phyloP scores from a whole-genome alignment of 2,113 vertebrate species.

The Albula glossodonta region DNA sequence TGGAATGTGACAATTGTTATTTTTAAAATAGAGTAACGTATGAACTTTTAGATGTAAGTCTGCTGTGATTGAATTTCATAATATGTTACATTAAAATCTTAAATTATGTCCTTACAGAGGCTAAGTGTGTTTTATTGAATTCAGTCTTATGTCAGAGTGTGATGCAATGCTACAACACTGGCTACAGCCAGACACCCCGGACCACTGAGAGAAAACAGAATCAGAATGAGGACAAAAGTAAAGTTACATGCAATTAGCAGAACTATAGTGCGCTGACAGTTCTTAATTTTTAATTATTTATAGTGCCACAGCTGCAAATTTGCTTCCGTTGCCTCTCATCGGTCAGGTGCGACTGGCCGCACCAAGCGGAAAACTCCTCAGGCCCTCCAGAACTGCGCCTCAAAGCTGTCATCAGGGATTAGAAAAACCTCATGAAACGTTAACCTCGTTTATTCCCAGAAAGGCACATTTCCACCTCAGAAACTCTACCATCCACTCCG shows the following conservation, averaged over 20 bases:
- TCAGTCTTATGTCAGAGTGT: too few relatives aligned
- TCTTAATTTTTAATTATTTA: neutral
- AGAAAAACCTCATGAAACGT: constrained; percentile 59
- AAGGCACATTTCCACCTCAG: constrained; percentile 15
- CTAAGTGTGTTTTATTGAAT: too few relatives aligned
- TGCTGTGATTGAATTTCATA: too few relatives aligned
- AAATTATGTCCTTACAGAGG: too few relatives aligned
- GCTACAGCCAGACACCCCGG: too few relatives aligned
- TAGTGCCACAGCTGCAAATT: neutral
- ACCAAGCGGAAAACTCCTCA: neutral
- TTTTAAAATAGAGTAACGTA: too few relatives aligned
- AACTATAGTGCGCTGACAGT: neutral
- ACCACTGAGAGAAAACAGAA: neutral
- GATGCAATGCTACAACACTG: too few relatives aligned
- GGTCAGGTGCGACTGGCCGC: neutral
- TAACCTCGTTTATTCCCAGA: constrained; percentile 62
- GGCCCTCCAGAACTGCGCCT: neutral
- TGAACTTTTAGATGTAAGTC: too few relatives aligned
- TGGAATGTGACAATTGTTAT: too few relatives aligned
- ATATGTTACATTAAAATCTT: too few relatives aligned
- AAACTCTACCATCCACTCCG: constrained; percentile 7
- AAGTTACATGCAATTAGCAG: neutral
- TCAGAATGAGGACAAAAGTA: neutral
- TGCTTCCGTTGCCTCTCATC: neutral
- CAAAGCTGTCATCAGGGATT: constrained; percentile 28